Conservation (phyloP, 2,113 vertebrate species). For the Amblyopsis rosae region DNA sequence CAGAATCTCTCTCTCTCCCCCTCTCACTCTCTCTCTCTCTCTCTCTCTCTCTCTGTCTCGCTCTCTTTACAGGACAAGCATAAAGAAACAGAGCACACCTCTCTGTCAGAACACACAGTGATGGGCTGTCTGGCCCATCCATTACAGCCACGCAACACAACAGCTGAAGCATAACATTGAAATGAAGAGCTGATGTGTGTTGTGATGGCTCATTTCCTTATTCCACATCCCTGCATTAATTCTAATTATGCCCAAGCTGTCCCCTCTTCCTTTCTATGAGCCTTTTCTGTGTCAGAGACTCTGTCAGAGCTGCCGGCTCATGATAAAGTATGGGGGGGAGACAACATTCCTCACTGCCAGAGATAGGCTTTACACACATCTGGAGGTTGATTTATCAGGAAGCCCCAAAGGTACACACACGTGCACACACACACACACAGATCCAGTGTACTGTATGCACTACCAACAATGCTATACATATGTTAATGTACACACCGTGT, state of each 20-base stretch:
- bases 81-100: conserved; percentile 39
- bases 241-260: conserved; percentile 45
- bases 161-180: conserved; percentile 71
- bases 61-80: conserved; percentile 4
- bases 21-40: too few relatives aligned
- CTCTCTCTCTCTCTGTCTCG: neutral
- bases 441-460: neutral
- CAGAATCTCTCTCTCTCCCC: too few relatives aligned
- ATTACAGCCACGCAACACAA: conserved; percentile 70
- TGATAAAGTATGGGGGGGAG: conserved; percentile 62
- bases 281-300: conserved; percentile 21
- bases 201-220: conserved; percentile 75
- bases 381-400: conserved; percentile 68
- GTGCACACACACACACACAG: conserved; percentile 5
- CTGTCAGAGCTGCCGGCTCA: conserved; percentile 27
- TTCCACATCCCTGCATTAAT: conserved; percentile 72
- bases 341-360: conserved; percentile 68
- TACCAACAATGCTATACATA: neutral
- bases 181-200: conserved; percentile 70
- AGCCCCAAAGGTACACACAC: neutral
- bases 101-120: conserved; percentile 53
- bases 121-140: conserved; percentile 51
- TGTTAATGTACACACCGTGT: neutral
- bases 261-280: conserved; percentile 29
- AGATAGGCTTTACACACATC: conserved; percentile 66